Conservation (phyloP, 2,113 vertebrate genomes). For the Hiodon alosoides region DNA sequence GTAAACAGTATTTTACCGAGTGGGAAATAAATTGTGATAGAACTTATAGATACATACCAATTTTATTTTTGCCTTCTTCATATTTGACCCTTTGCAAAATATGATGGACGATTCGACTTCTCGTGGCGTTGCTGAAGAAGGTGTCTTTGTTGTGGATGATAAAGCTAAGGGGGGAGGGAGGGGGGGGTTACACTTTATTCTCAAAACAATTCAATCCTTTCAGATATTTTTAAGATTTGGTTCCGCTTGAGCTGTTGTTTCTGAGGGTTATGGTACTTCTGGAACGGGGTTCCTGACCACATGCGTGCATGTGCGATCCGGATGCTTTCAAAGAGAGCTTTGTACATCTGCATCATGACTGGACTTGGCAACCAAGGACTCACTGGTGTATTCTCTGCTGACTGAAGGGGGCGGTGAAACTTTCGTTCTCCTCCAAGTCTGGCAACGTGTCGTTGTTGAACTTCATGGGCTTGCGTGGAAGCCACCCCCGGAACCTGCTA, state of each 20-base stretch:
- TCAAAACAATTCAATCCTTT: too few relatives aligned
- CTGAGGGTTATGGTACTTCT: too few relatives aligned
- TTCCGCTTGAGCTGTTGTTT: too few relatives aligned
- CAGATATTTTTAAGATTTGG: too few relatives aligned
- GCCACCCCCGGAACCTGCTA: slow-evolving; percentile 87
- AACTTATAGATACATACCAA: slow-evolving; percentile 66
- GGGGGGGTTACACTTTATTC: background rate
- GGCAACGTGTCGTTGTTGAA: slow-evolving; percentile 82
- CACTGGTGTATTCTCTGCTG: slow-evolving; percentile 91
- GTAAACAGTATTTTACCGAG: background rate
- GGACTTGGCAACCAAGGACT: slow-evolving; percentile 45
- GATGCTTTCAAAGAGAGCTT: too few relatives aligned
- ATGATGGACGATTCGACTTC: slow-evolving; percentile 90
- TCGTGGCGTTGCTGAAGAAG: slow-evolving; percentile 91
- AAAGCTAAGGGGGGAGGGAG: slow-evolving; percentile 67
- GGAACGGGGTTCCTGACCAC: too few relatives aligned
- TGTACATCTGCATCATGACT: too few relatives aligned
- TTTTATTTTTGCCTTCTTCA: slow-evolving; percentile 91
- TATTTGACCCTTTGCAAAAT: slow-evolving; percentile 91
- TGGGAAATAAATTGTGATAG: background rate
- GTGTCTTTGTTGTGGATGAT: slow-evolving; percentile 96
- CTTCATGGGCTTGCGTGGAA: slow-evolving; percentile 90
- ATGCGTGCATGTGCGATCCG: too few relatives aligned
- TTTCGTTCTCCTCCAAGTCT: slow-evolving; percentile 90
- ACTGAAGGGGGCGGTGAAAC: slow-evolving; percentile 92